These are phyloP conservation scores for Drosophila atripex DNA, from an alignment of 2,888 invertebrate species.

Conservation along the genomic window DNA sequence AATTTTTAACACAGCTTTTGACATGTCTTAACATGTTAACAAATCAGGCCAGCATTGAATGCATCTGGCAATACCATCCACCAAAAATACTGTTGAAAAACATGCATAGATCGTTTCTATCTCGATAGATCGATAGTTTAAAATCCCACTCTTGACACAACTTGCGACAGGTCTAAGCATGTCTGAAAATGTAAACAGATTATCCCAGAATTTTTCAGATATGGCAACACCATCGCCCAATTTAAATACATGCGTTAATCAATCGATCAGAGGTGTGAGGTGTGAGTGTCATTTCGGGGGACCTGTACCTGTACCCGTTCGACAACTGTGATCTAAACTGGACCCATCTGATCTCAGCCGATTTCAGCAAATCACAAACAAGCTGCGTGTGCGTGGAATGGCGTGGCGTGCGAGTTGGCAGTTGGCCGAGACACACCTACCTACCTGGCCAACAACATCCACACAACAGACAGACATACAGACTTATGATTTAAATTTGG, in stretches of 20 bases:
- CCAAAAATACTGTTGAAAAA: too few species aligned
- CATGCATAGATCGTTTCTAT: too few species aligned
- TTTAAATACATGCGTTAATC: conserved; percentile 63
- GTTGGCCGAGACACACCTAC: conserved; percentile 51
- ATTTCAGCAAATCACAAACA: conserved; percentile 1
- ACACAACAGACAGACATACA: background rate
- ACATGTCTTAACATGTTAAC: too few species aligned
- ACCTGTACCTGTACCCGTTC: conserved; percentile 31
- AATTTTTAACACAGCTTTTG: too few species aligned
- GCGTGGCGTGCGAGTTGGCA: conserved; percentile 42
- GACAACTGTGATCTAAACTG: conserved; percentile 32
- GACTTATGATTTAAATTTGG: conserved; percentile 58
- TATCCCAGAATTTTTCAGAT: conserved; percentile 24
- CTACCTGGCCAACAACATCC: conserved; percentile 12
- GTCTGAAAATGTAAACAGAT: background rate
- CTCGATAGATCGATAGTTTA: too few species aligned
- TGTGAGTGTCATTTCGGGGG: conserved; percentile 14
- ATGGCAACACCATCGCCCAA: conserved; percentile 42
- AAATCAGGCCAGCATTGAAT: too few species aligned
- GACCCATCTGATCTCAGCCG: conserved; percentile 24
- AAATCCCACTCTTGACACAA: too few species aligned
- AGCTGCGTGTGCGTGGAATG: conserved; percentile 44
- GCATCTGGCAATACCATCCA: too few species aligned
- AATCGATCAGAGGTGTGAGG: conserved; percentile 41
- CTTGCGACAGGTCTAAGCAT: too few species aligned